Conservation (phyloP, 2,797 vertebrate genomes). For the Buceros bicornis region DNA sequence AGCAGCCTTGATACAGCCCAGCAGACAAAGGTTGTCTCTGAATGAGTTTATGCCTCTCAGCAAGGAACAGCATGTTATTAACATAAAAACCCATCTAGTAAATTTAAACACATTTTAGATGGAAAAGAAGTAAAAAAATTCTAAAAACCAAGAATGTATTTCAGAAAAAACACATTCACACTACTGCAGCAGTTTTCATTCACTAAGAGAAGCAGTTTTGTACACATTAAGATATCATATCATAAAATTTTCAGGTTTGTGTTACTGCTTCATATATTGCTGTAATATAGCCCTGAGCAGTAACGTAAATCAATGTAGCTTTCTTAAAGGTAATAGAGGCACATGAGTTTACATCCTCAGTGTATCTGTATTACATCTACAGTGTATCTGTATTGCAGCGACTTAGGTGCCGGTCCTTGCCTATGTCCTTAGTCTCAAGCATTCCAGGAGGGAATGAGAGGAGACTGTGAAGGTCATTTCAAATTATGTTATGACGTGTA, state of each 20-base stretch:
- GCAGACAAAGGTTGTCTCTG: neutral
- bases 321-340: neutral
- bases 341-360: neutral
- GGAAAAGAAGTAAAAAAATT: neutral
- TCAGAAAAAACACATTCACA: neutral
- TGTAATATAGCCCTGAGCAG: neutral
- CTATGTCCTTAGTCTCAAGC: neutral
- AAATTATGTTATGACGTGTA: neutral
- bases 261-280: neutral
- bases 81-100: neutral
- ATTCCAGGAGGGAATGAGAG: neutral
- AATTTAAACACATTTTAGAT: neutral
- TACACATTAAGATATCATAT: neutral
- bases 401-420: neutral
- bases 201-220: neutral
- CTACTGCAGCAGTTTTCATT: neutral
- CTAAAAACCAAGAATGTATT: neutral
- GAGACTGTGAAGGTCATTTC: conserved; percentile 17
- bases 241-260: neutral
- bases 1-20: neutral
- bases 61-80: neutral
- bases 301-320: neutral
- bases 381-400: neutral
- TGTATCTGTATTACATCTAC: neutral
- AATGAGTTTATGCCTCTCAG: neutral